Percentiles rank a stretch among this genome's conserved stretches.
Evolutionary conservation across 2,113 vertebrate species (phyloP).

Genomic region (Miniopterus natalensis): DNA sequence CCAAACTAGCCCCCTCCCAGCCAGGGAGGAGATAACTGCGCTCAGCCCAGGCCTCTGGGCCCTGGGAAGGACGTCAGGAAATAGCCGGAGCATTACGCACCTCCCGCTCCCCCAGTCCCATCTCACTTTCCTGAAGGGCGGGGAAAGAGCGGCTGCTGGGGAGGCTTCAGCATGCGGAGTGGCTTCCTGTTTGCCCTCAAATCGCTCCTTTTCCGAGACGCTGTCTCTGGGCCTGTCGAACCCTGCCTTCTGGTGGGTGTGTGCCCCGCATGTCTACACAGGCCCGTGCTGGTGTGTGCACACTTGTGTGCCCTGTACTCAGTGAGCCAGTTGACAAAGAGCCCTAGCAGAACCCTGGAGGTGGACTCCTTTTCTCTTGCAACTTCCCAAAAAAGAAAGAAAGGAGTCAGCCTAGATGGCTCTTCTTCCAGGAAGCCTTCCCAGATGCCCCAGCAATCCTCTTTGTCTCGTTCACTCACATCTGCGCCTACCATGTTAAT

Average conservation of each 20-base stretch:
- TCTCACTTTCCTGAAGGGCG: conserved; percentile 9
- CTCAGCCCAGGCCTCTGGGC: conserved; percentile 47
- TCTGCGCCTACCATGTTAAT: not conserved
- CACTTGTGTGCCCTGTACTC: not conserved
- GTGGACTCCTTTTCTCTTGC: not conserved
- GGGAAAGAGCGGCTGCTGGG: not conserved
- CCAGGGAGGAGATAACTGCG: conserved; percentile 69
- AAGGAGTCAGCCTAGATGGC: not conserved
- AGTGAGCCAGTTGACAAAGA: not conserved
- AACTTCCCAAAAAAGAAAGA: not conserved
- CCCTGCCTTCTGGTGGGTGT: not conserved
- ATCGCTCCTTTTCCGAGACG: not conserved
- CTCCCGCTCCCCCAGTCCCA: not conserved
- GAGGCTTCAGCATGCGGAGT: not conserved
- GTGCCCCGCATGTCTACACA: not conserved
- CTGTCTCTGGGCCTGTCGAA: not conserved
- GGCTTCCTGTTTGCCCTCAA: conserved; percentile 42
- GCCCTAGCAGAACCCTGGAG: not conserved
- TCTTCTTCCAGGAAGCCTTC: conserved; percentile 52
- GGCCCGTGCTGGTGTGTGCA: fast-evolving
- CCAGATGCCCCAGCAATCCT: not conserved
- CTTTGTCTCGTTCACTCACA: not conserved
- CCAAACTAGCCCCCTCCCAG: conserved; percentile 14
- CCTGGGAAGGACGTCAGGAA: conserved; percentile 72
- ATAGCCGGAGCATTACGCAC: conserved; percentile 69